These are phyloP conservation scores for sheep (Ovis aries) DNA, from an alignment of 2,113 vertebrate genomes.

Conservation along the genomic window DNA sequence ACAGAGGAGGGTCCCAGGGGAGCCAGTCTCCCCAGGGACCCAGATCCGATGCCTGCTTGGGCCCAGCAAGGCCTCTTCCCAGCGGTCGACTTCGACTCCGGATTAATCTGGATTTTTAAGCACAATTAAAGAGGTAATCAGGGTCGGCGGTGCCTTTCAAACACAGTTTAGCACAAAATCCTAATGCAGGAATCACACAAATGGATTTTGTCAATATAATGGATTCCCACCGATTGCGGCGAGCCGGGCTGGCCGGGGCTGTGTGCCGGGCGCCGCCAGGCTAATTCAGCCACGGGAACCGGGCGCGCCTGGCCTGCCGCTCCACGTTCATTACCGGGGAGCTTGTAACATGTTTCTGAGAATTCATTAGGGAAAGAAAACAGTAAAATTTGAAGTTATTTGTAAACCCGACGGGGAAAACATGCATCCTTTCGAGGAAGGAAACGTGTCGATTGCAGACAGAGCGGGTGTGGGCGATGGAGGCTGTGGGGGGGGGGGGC, in stretches of 20 bases:
- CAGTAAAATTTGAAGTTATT: conserved; percentile 67
- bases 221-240: conserved; percentile 76
- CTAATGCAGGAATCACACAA: conserved; percentile 79
- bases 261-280: conserved; percentile 61
- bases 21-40: not conserved
- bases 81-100: conserved; percentile 55
- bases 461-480: not conserved
- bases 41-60: not conserved
- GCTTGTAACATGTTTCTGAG: conserved; percentile 59
- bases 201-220: conserved; percentile 83
- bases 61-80: conserved; percentile 51
- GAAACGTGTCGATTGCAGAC: conserved; percentile 28
- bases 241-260: conserved; percentile 67
- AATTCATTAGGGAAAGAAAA: conserved; percentile 75
- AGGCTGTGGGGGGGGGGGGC: not conserved
- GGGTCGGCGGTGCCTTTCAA: conserved; percentile 79
- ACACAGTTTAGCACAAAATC: conserved; percentile 79
- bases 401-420: conserved; percentile 65
- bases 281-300: conserved; percentile 73
- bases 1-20: not conserved
- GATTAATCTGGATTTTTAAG: conserved; percentile 79
- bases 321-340: conserved; percentile 65
- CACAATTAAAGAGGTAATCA: conserved; percentile 82
- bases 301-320: conserved; percentile 51
- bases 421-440: not conserved